These are phyloP conservation scores for Xyrichtys novacula DNA, from an alignment of 2,797 vertebrate species.

Conservation along the genomic window DNA sequence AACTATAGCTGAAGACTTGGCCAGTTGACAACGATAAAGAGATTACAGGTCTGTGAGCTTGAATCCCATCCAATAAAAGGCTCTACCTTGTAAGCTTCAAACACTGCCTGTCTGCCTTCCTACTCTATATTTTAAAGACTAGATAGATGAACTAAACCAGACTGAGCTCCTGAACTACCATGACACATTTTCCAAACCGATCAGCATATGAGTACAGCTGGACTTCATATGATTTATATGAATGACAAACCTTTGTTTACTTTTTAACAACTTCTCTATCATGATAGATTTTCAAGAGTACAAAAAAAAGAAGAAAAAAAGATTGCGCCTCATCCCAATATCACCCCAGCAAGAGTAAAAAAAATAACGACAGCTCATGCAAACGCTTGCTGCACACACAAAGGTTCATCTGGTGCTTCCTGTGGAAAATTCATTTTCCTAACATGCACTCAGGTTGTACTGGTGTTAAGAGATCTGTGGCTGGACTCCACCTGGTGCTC, in stretches of 20 bases:
- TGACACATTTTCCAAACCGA: conserved; percentile 8
- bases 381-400: conserved; percentile 1
- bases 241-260: conserved; percentile 29
- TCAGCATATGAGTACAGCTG: conserved; percentile 13
- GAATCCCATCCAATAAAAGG: conserved; percentile 19
- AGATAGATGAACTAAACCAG: conserved; percentile 38
- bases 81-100: conserved; percentile 35
- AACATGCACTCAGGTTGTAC: conserved; percentile 19
- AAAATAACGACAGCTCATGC: neutral
- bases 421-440: conserved; percentile 16
- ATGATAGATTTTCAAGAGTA: neutral
- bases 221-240: conserved; percentile 19
- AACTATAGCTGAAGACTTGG: conserved; percentile 4
- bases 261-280: conserved; percentile 7
- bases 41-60: conserved; percentile 30
- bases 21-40: conserved; percentile 20
- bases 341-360: neutral
- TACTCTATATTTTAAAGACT: conserved; percentile 30
- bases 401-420: conserved; percentile 18
- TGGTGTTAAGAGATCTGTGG: conserved; percentile 25
- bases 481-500: conserved; percentile 47
- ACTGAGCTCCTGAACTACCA: conserved; percentile 4
- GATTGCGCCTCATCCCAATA: neutral
- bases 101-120: conserved; percentile 24
- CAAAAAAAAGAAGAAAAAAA: conserved; percentile 1